Conservation (phyloP, 2,888 invertebrate species). For the Mimachlamys varia region DNA sequence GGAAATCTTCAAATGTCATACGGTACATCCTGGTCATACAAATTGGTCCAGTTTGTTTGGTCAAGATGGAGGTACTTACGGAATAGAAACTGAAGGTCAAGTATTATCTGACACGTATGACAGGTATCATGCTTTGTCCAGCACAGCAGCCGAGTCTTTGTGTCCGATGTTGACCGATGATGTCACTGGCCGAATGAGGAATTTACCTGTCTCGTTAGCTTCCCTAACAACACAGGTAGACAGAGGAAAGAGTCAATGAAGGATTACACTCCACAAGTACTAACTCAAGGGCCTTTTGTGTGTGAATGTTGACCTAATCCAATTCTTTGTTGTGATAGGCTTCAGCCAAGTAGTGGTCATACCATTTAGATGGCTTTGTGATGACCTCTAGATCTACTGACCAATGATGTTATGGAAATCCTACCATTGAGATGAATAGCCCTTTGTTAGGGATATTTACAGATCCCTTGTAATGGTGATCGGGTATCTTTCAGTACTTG, state of each 20-base stretch:
- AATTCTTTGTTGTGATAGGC: neutral
- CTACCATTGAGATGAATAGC: neutral
- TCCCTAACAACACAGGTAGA: conserved; percentile 12
- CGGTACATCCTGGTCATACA: neutral
- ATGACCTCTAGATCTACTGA: neutral
- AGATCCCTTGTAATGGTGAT: no score
- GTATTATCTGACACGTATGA: neutral
- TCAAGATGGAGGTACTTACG: neutral
- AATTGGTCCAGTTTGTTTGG: neutral
- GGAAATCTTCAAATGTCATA: neutral
- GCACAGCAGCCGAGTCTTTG: neutral
- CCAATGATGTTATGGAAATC: neutral
- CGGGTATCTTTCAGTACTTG: neutral
- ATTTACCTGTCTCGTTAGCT: neutral
- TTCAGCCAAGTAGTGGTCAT: neutral
- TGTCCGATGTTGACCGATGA: neutral
- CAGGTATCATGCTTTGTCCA: neutral
- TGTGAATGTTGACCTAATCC: neutral
- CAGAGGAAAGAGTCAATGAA: neutral
- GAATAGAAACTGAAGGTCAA: neutral
- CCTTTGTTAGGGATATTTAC: neutral
- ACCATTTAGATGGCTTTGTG: neutral
- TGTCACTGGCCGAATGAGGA: neutral
- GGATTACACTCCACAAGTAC: conserved; percentile 12
- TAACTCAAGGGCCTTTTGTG: neutral